Percentiles rank a stretch among this genome's conserved stretches.
Evolutionary conservation across 2,113 vertebrate species (phyloP).

Genomic region (Tor tambroides): DNA sequence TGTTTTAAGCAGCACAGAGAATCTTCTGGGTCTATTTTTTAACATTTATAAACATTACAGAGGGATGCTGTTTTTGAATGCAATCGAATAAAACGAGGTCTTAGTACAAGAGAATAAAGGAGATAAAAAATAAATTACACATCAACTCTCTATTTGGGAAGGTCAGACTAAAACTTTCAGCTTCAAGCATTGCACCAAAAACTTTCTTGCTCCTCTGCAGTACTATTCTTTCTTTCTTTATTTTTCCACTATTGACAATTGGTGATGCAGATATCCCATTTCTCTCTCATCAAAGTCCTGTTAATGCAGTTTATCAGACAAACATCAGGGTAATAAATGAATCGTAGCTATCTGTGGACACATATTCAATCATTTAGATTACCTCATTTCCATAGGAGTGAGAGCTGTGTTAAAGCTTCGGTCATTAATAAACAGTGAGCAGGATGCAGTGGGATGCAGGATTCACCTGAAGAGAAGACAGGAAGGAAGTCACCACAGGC

Average conservation of each 20-base stretch:
- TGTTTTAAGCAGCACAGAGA: conserved; percentile 62
- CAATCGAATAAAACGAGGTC: background rate
- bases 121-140: background rate
- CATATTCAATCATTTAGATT: conserved; percentile 61
- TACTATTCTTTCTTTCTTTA: background rate
- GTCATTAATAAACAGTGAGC: conserved; percentile 52
- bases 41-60: background rate
- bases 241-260: background rate
- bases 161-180: background rate
- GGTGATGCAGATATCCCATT: background rate
- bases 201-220: background rate
- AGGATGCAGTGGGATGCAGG: conserved; percentile 19
- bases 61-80: background rate
- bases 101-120: background rate
- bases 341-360: conserved; percentile 53
- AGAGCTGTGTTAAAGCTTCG: conserved; percentile 32
- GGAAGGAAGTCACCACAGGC: conserved; percentile 54
- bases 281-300: conserved; percentile 30
- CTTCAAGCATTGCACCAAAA: background rate
- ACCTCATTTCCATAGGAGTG: conserved; percentile 56
- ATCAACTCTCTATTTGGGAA: background rate
- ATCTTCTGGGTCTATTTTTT: background rate
- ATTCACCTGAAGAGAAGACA: conserved; percentile 53
- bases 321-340: conserved; percentile 60
- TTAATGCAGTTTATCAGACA: conserved; percentile 50